Evolutionary conservation across 2,113 vertebrate genomes (phyloP), one percentile per base, ranked within the genome.

Genomic region (Odontesthes bonariensis): DNA sequence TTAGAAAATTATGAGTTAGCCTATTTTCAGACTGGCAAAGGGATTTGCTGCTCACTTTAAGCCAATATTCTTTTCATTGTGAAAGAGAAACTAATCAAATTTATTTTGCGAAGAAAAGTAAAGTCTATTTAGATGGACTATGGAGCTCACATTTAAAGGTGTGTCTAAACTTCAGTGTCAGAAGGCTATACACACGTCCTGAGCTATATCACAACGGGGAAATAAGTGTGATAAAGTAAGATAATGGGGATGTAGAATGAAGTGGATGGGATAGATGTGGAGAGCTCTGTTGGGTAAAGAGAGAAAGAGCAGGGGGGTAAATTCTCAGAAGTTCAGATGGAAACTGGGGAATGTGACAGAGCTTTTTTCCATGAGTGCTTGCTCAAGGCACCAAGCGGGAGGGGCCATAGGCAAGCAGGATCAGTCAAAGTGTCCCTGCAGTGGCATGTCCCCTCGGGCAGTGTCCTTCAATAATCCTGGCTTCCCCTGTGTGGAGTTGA

Each of bases 291-390:
- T 52, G 54, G 56, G 49, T 38, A 19, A 42, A 68, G 10, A 51
- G 52, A 54, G 56, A 70, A 60, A 42, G 31, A 64, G 20, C 44
- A 27, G 51, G 60, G 54, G 54, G 69, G 73, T 23, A 31, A 32
- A 79, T 59, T 81, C 69, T 84, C 74, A 49, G 44, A 77, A 79
- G 80, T 82, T 79, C 74, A 85, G 65, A 86, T 88, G 84, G 84
- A 92, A 90, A 91, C 17, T 10, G 73, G 76, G 79, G 83, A 91
- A 88, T 86, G 83, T 82, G 66, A 77, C 75, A 82, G 81, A 91
- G 89, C 87, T 89, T 91, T 92, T 91, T 93, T 91, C 89, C 91
- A 91, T 91, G 85, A 86, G 88, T 77, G 68, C 81, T 86, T 83
- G 84, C 86, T 91, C 83, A 92, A 94, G 91, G 91, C 92, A 92